A percentile compares a stretch with the other conserved stretches of the same genome.
Evolutionary conservation across 2,113 vertebrate species (phyloP).

Genomic region (Rhineura floridana): DNA sequence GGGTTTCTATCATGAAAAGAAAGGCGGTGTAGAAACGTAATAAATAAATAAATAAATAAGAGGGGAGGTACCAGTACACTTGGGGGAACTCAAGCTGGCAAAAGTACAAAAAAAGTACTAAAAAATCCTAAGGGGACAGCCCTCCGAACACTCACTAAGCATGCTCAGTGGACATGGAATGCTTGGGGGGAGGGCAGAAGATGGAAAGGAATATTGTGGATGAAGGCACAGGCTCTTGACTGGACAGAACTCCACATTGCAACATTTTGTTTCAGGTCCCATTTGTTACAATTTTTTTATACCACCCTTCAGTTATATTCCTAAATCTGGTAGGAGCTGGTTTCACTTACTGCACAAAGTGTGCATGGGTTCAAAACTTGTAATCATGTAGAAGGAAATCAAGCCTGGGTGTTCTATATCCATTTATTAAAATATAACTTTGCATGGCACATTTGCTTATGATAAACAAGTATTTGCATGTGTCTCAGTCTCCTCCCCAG

Average conservation of each 20-base stretch:
- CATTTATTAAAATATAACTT: not conserved
- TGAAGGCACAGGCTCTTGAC: too few relatives aligned
- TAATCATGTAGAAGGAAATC: not conserved
- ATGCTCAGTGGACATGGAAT: too few relatives aligned
- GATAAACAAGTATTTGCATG: not conserved
- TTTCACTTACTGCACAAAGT: not conserved
- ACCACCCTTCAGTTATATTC: not conserved
- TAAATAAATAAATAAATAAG: too few relatives aligned
- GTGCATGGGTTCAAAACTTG: not conserved
- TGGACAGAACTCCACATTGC: not conserved
- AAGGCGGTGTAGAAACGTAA: too few relatives aligned
- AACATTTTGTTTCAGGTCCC: not conserved
- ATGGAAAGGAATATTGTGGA: not conserved
- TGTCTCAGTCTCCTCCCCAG: not conserved
- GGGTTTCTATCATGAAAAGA: too few relatives aligned
- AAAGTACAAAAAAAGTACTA: not conserved
- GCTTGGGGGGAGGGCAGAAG: not conserved
- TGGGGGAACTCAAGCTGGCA: not conserved
- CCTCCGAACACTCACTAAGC: too few relatives aligned
- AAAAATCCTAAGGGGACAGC: not conserved
- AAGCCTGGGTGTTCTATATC: not conserved
- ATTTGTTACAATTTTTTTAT: not conserved
- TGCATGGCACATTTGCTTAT: not conserved
- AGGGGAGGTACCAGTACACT: too few relatives aligned
- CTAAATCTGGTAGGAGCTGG: not conserved